These are phyloP conservation scores for Silurus lanzhouensis DNA, from an alignment of 2,797 vertebrate species.

Conservation along the genomic window DNA sequence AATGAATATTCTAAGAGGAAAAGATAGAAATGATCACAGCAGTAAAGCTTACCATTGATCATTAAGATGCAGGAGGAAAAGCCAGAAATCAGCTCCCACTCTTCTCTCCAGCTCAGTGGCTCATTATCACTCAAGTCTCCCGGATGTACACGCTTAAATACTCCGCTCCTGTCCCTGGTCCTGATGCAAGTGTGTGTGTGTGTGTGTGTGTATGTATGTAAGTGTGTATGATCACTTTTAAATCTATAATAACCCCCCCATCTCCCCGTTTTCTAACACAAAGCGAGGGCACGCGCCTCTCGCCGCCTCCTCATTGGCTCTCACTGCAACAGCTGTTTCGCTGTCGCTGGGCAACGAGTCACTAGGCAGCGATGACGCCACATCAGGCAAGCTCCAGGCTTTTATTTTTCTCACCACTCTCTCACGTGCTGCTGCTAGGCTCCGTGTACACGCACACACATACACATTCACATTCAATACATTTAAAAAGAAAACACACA, in stretches of 20 bases:
- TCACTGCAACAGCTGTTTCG: constrained; percentile 83
- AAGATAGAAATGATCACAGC: neutral
- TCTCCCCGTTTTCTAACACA: neutral
- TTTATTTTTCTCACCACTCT: constrained; percentile 61
- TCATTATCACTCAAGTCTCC: neutral
- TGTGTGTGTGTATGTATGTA: neutral
- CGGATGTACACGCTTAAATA: neutral
- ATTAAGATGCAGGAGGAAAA: neutral
- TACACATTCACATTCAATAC: neutral
- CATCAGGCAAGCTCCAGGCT: constrained; percentile 76
- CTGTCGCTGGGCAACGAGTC: constrained; percentile 92
- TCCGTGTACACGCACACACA: constrained; percentile 37
- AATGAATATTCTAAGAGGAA: neutral
- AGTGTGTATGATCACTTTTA: neutral
- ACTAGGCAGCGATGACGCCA: constrained; percentile 84
- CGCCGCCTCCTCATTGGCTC: constrained; percentile 82
- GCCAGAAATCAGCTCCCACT: neutral
- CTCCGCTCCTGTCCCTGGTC: neutral
- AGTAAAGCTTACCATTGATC: neutral
- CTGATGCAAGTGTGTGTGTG: neutral
- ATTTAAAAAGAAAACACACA: neutral
- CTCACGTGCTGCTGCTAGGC: constrained; percentile 47
- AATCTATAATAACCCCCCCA: constrained; percentile 53
- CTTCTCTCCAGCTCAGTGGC: neutral
- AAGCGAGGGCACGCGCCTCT: constrained; percentile 44